Conservation (phyloP, 1,140 invertebrate species). For the Drosophila neocordata region DNA sequence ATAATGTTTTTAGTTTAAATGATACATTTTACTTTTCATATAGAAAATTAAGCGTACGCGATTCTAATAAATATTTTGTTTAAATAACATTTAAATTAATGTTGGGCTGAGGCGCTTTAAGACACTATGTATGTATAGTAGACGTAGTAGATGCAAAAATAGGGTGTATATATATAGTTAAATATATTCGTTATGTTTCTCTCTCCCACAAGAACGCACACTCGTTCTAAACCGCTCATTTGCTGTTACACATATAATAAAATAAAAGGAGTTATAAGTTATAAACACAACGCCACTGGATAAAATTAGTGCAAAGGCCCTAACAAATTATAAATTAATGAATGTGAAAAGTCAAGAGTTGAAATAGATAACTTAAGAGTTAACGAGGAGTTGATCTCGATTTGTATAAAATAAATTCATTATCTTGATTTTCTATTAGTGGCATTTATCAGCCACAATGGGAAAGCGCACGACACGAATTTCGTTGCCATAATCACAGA, state of each 20-base stretch:
- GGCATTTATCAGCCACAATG: conserved; percentile 86
- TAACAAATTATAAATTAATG: conserved; percentile 45
- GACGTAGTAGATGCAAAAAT: conserved; percentile 47
- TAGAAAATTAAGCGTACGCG: conserved; percentile 72
- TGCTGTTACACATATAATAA: conserved; percentile 14
- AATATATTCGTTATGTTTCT: conserved; percentile 31
- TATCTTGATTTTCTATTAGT: conserved; percentile 39
- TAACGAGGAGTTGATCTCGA: conserved; percentile 9
- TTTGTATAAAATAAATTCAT: conserved; percentile 42
- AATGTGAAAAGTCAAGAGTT: conserved; percentile 43
- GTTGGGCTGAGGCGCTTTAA: conserved; percentile 68
- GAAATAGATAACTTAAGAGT: conserved; percentile 19
- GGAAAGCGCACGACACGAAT: conserved; percentile 95
- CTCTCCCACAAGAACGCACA: conserved; percentile 12
- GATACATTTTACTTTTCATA: conserved; percentile 63
- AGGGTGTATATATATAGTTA: conserved; percentile 32
- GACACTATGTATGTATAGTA: conserved; percentile 49
- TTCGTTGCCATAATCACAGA: conserved; percentile 97
- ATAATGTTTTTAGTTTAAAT: conserved; percentile 1
- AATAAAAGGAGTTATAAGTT: conserved; percentile 13
- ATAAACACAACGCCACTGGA: conserved; percentile 47
- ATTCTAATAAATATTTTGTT: conserved; percentile 68
- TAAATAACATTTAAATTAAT: conserved; percentile 51
- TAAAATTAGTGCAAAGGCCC: conserved; percentile 17
- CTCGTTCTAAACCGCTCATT: not conserved